Base-by-base conservation (phyloP, 2,113 vertebrate species). In the Paradisaea rubra region DNA sequence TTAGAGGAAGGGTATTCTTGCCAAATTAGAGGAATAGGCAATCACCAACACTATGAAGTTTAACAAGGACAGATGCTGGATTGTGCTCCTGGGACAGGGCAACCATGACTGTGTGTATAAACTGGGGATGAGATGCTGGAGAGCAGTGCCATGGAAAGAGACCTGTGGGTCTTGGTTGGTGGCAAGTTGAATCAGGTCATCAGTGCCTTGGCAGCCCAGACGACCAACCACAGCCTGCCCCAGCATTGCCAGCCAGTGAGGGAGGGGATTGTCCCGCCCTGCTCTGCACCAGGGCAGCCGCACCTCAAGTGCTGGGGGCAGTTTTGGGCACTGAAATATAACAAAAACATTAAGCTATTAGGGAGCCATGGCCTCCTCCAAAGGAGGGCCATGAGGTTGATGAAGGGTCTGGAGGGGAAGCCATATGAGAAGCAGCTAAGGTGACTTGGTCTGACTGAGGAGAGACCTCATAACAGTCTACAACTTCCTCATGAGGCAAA, bases 221-320 rank as follows among this genome's bases (percentile, higher is more conserved):
- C 22, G 18, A 41, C 22, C 47, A 63, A 20, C 13, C 56, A 16
- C 7, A 35, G 33, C 81, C 27, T 45, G 47, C 39, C 47, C 11
- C 14, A 63, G 33, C 22, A 72, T 2, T 8, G 39, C 27, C 39
- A 45, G 17, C 14, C 0, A 0, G 39, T 7, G 13, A 33, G 22
- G 39, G 28, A 33, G 18, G 9, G 33, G 11, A 39, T 72, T 63
- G 39, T 45, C 33, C 27, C 0, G 0, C 33, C 45, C 41, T 63
- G 57, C 15, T 64, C 49, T 53, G 39, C 16, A 12, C 21, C 63
- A 2, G 33, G 27, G 14, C 5, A 8, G 39, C n/a, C 41, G 54
- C 49, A 28, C 28, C 81, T 45, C 0, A 0, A 47, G 15, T 33
- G 19, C 59, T 64, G 41, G n/a, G 30, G 23, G 6, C 12, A 47